Percentiles rank a stretch among this genome's conserved stretches.
phyloP scores from a whole-genome alignment of 2,113 vertebrate genomes.

The Rhabdornis inornatus region DNA sequence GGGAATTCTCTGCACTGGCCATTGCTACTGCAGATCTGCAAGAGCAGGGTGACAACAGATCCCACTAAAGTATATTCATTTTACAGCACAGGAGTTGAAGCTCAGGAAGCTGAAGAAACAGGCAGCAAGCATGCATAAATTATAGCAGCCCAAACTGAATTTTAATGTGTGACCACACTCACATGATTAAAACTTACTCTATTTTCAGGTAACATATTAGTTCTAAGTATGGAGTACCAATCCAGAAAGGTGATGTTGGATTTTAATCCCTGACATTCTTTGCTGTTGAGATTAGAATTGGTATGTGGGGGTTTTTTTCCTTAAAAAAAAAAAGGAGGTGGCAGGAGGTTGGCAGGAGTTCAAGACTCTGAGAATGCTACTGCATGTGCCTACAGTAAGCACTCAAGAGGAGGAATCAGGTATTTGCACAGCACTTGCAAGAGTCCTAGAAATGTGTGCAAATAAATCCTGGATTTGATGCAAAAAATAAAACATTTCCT shows the following conservation, averaged over 20 bases:
- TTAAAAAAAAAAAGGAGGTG: not conserved
- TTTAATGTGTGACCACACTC: not conserved
- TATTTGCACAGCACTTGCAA: not conserved
- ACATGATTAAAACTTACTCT: not conserved
- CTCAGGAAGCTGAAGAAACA: not conserved
- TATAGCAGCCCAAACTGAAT: not conserved
- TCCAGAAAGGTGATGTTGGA: not conserved
- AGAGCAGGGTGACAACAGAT: not conserved
- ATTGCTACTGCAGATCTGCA: not conserved
- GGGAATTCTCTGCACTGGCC: not conserved
- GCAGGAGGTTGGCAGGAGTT: not conserved
- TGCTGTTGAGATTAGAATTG: not conserved
- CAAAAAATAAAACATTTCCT: not conserved
- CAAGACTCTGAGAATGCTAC: not conserved
- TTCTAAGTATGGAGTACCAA: not conserved
- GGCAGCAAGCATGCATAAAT: not conserved
- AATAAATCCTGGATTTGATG: not conserved
- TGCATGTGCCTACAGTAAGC: not conserved
- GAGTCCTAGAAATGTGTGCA: not conserved
- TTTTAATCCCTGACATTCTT: not conserved
- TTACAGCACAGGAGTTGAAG: not conserved
- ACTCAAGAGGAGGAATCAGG: not conserved
- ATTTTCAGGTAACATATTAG: not conserved
- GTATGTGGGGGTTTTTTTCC: rapidly evolving
- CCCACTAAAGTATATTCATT: not conserved